Base-by-base conservation (phyloP, 1,140 invertebrate species). In the Drosophila ogumai region DNA sequence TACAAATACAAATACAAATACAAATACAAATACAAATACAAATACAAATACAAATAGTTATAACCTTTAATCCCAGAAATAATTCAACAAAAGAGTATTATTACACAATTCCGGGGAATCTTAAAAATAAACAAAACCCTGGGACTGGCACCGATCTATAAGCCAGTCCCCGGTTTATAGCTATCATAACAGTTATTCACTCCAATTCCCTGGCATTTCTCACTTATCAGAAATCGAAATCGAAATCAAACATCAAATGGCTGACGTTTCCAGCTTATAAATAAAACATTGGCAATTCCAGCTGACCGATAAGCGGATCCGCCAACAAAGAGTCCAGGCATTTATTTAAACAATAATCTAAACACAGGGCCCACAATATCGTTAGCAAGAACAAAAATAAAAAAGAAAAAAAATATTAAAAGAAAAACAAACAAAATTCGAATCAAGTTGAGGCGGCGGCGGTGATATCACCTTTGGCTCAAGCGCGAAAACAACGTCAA, bases 401-500 rank as follows among this genome's bases (percentile, higher is more conserved):
- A 36, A 15, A 12, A 17, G 17, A 28, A 7, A 31, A n/a, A 3
- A 17, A 6, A 47, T 15, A 47, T 7, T 25, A 25, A 47, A 13
- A 6, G 52, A 25, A 55, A 55, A 55, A 25, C 52, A 55, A 55
- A 55, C 77, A 79, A 60, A 85, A 81, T 79, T 56, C 63, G 47
- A 75, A 50, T 69, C 17, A 57, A 67, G 72, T 66, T 65, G 63
- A 54, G 56, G 44, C 52, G 52, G 50, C 44, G 12, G n/a, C 56
- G 85, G 85, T 88, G 84, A 88, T 88, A 88, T 88, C 84, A 88
- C 81, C 85, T 59, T 55, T 64, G 60, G 25, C 61, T 47, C 36
- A 63, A 64, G 69, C 85, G 85, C 74, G 84, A 88, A 78, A 88
- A 85, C 77, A 90, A 55, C 77, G 80, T 65, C 74, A 77, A 82